Base-by-base conservation (phyloP, 2,888 invertebrate species). In the Cephus pulcher region DNA sequence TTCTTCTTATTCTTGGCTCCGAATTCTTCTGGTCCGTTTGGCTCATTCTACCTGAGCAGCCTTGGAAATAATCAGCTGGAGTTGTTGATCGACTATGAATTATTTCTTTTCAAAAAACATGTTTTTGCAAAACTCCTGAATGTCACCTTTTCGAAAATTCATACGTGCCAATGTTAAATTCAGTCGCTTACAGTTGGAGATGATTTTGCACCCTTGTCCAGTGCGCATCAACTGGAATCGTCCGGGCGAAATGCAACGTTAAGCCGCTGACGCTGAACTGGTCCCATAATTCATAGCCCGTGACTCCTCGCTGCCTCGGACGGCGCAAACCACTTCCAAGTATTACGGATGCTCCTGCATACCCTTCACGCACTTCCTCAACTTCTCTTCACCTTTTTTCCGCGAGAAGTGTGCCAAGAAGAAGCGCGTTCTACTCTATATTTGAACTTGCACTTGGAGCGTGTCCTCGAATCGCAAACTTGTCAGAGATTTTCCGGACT, bases 401-500 rank as follows among this genome's bases (percentile, higher is more conserved):
- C 35, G 23, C n/a, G 71, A 74, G n/a, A 40, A 40, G 74, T 40
- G 34, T 74, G 74, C 74, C 74, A 74, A 74, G 74, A 74, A 74
- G 74, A 74, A 74, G 74, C 37, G 34, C 74, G 23, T 35, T 33
- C 30, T 78, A 75, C 80, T 79, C 80, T 79, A 79, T 80, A 79
- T 80, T 76, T 80, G 77, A 77, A 79, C 79, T 80, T 79, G 79
- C 79, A 79, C 77, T 79, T 79, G 80, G 80, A 75, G 40, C 79
- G 73, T 69, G 68, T 34, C 76, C 76, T 69, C 73, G 76, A 69
- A 73, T 68, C 23, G 56, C 56, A 56, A 56, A 9, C 56, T 56
- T 23, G 2, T 9, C 23, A 23, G 23, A 23, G 56, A 56, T 56
- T 23, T 56, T 56, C 56, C 23, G 23, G 56, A 9, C 56, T 56